Evolutionary conservation across 30 jellyfish, hydroid and myxozoan species (phyloP).

Genomic region (Chrysaora quinquecirrha): DNA sequence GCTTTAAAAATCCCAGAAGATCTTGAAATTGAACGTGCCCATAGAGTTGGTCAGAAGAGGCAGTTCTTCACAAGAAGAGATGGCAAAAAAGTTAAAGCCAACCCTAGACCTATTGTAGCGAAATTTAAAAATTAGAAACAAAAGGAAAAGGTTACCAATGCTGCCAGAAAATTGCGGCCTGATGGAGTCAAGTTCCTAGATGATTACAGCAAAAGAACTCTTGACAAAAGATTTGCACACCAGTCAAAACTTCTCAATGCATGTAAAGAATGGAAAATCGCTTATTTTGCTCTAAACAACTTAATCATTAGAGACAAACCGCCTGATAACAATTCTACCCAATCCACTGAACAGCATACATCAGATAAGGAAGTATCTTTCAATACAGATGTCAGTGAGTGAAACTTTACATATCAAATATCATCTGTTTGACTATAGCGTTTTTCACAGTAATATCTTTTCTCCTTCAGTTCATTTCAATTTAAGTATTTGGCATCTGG

Average conservation of each 20-base stretch:
- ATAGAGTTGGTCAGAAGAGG: constrained; percentile 26
- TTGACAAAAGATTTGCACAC: constrained; percentile 34
- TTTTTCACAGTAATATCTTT: constrained; percentile 2
- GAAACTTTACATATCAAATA: constrained; percentile 9
- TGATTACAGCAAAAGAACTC: constrained; percentile 40
- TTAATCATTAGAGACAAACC: constrained; percentile 8
- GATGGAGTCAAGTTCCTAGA: constrained; percentile 35
- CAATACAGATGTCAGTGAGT: constrained; percentile 12
- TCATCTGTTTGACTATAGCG: constrained; percentile 12
- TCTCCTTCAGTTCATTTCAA: constrained; percentile 12
- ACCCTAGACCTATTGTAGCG: constrained; percentile 35
- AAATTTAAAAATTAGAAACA: constrained; percentile 8
- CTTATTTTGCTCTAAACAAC: constrained; percentile 14
- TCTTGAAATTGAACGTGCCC: constrained; percentile 31
- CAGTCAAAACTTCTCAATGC: constrained; percentile 36
- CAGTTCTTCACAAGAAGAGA: constrained; percentile 21
- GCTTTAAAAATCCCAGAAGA: constrained; percentile 21
- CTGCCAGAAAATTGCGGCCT: constrained; percentile 28
- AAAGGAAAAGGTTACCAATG: constrained; percentile 18
- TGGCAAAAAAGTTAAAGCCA: constrained; percentile 15
- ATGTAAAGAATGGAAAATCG: constrained; percentile 18
- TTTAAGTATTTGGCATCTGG: constrained; percentile 11
- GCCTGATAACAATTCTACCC: constrained; percentile 4
- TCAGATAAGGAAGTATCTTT: constrained; percentile 10
- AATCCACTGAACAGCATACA: constrained; percentile 19